phyloP scores from a whole-genome alignment of 2,888 invertebrate genomes.

The Apotomis capreana region DNA sequence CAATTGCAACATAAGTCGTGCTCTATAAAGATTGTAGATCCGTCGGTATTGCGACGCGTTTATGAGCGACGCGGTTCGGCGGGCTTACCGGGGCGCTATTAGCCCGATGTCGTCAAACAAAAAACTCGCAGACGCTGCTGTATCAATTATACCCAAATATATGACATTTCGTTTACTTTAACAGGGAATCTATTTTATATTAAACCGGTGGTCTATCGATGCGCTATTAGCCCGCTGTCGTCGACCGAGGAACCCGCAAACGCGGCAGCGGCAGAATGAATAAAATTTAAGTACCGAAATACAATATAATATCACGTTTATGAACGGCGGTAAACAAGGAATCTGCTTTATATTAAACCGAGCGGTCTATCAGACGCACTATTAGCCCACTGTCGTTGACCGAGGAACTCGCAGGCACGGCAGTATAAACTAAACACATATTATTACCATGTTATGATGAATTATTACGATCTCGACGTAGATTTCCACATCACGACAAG shows the following conservation, averaged over 20 bases:
- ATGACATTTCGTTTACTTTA: slow-evolving; percentile 50
- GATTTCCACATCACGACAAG: too few species aligned
- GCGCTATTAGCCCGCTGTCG: slow-evolving; percentile 61
- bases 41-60: slow-evolving; percentile 61
- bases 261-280: too few species aligned
- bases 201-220: slow-evolving; percentile 70
- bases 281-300: too few species aligned
- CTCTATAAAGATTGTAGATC: slow-evolving; percentile 50
- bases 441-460: too few species aligned
- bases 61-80: slow-evolving; percentile 72
- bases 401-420: slow-evolving; percentile 42
- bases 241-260: slow-evolving; percentile 42
- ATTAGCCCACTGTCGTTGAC: slow-evolving; percentile 57
- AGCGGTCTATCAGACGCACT: slow-evolving; percentile 67
- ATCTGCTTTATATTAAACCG: slow-evolving; percentile 75
- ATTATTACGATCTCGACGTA: too few species aligned
- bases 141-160: background rate
- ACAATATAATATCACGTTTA: slow-evolving; percentile 55
- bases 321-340: slow-evolving; percentile 70
- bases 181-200: slow-evolving; percentile 72
- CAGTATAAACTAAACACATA: background rate
- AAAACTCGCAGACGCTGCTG: slow-evolving; percentile 40
- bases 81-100: slow-evolving; percentile 68
- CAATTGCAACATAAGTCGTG: too few species aligned
- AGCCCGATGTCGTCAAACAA: slow-evolving; percentile 52